Base-by-base conservation (phyloP, 2,113 vertebrate genomes). In the Larimichthys polyactis region DNA sequence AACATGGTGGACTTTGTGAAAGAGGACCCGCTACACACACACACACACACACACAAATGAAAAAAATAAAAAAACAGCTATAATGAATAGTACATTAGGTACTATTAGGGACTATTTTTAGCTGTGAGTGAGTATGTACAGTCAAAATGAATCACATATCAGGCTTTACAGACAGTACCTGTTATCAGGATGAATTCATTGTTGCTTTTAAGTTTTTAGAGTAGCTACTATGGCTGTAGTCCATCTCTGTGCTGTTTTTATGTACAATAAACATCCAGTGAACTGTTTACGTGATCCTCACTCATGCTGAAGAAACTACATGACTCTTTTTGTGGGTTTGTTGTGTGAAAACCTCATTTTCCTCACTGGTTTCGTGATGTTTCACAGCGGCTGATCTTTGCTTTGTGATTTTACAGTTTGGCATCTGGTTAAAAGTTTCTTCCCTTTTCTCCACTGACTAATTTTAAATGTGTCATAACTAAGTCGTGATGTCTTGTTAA, bases 391-490 rank as follows among this genome's bases (percentile, higher is more conserved):
- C 48, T 44, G 66, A 83, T 81, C 63, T 84, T 55, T 59, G 58
- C 62, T 46, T 81, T 73, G 66, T 82, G 79, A 81, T 88, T 83
- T 87, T 83, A 83, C 89, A 82, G 77, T 88, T 77, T 83, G 76
- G 68, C 86, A 81, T 82, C 83, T 81, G 66, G 79, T 76, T 87
- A 66, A 88, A 87, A 87, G 59, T 88, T 85, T 87, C 57, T 40
- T 55, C 67, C 68, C 64, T 79, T 75, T 78, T 72, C 81, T 69
- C 46, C 43, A 1, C 75, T 75, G 85, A 85, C 87, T 92, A 87
- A 90, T 89, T 91, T 91, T 85, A 87, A 79, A 92, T 75, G 77
- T 90, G 90, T 93, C 92, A 91, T 83, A 87, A 87, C 84, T 84
- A 85, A 91, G 83, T 86, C 19, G 22, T 88, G 89, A 91, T 78